Base-by-base conservation (phyloP, 2,113 vertebrate genomes). In the Collichthys lucidus region DNA sequence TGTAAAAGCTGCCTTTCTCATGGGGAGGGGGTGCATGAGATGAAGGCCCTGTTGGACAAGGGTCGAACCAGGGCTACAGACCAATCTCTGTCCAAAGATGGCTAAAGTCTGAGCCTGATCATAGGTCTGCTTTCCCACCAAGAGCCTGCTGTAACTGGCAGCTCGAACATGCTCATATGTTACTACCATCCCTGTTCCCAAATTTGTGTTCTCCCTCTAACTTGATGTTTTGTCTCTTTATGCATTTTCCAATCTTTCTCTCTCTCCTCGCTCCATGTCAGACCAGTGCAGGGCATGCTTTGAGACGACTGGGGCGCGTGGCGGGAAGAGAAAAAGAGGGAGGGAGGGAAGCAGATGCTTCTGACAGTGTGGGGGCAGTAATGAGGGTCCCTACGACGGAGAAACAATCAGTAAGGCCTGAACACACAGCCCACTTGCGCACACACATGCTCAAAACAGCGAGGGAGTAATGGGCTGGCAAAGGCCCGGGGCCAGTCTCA, bases 401-500 rank as follows among this genome's bases (percentile, higher is more conserved):
- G 83, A 89, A 85, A 91, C 85, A 92, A 91, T 93, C 86, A 86
- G 79, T 76, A 77, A 80, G 75, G 82, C 87, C 82, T 73, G 80
- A 91, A 84, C 83, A 87, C 86, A 82, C 85, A 84, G 71, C 80
- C 75, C 87, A 86, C 85, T 83, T 47, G 1, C 63, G 2, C 72
- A 81, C 77, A 71, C 14, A 14, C 44, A 74, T 49, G 55, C 49
- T 10, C 78, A 73, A 80, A 91, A 88, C 88, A 91, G 89, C 70
- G 50, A 90, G 85, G 85, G 83, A 90, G 86, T 90, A 94, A 94
- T 91, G 80, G 85, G 86, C 86, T 93, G 91, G 88, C 88, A 87
- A 86, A 79, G 84, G 87, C 91, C 88, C 29, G 59, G 59, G 87
- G 91, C 84, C 87, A 77, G 65, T 66, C 68, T 83, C 52, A 22